Base-by-base conservation (phyloP, 2,888 invertebrate genomes). In the Dysmachus trigonus region DNA sequence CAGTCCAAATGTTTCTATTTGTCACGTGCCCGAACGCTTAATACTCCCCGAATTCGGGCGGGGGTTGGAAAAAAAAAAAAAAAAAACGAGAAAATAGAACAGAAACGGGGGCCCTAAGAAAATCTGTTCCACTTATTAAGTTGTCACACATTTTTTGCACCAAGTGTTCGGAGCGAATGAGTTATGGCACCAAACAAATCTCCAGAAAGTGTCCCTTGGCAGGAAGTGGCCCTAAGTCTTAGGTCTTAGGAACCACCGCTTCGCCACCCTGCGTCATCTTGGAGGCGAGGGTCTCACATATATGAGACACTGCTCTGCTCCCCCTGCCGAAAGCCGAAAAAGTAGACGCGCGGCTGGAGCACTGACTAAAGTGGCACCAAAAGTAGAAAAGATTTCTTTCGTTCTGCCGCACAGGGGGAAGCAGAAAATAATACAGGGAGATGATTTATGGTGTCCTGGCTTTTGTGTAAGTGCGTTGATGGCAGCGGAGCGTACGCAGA, bases 81-180 rank as follows among this genome's bases (percentile, higher is more conserved):
- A n/a, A n/a, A n/a, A 51, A 76, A 74, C 74, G 22, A n/a, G 53
- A 53, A 85, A 73, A n/a, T n/a, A n/a, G n/a, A 86, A 85, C 77
- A 71, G 38, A 71, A 62, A 47, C 51, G 51, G 53, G 27, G 15
- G 53, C 27, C 71, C 76, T 83, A 79, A 74, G 82, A 85, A 87
- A 89, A 89, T 89, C 89, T 89, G 89, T 89, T 89, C 89, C 88
- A 89, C 89, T 89, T 89, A 89, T 89, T 89, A 89, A 89, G 89
- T 89, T 89, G 89, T 89, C 89, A 89, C 89, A 89, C 88, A 88
- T 88, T 88, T 88, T 89, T 88, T 87, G 88, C 87, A 88, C 88
- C 89, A 89, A 89, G 89, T 89, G 89, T 88, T 88, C 87, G 87
- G 87, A 87, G 87, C 86, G 88, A 89, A 89, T 89, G 89, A 89